Evolutionary conservation across 2,797 vertebrate species (phyloP).

Genomic region (Cuniculus paca): DNA sequence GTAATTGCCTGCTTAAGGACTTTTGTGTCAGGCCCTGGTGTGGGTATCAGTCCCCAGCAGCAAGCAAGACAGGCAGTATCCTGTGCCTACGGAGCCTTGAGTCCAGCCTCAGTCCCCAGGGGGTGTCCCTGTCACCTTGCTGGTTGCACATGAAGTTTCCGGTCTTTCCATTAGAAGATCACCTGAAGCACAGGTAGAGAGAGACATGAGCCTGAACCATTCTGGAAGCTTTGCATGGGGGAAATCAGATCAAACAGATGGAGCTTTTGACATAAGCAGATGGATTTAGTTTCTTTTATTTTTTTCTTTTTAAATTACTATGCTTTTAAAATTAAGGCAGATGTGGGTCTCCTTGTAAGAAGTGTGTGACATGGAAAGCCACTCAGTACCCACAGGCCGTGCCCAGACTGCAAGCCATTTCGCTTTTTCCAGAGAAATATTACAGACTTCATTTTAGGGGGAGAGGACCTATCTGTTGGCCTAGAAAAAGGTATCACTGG

Average conservation of each 20-base stretch:
- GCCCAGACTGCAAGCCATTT: not conserved
- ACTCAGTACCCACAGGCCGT: constrained; percentile 10
- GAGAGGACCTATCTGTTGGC: not conserved
- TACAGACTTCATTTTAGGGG: not conserved
- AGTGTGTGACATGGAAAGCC: constrained; percentile 14
- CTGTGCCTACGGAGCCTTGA: not conserved
- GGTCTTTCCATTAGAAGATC: not conserved
- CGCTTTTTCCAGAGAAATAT: not conserved
- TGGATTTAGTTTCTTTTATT: constrained; percentile 6
- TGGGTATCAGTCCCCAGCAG: not conserved
- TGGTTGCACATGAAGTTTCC: not conserved
- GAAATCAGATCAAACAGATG: constrained; percentile 44
- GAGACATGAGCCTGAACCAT: not conserved
- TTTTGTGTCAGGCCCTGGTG: not conserved
- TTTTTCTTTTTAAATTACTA: constrained; percentile 5
- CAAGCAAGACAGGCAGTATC: not conserved
- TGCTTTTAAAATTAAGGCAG: constrained; percentile 71
- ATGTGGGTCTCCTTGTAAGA: constrained; percentile 35
- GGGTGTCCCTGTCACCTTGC: not conserved
- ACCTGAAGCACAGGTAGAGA: not conserved
- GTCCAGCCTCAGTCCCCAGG: not conserved
- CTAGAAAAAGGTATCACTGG: not conserved
- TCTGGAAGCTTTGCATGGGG: constrained; percentile 48
- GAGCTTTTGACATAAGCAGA: constrained; percentile 55
- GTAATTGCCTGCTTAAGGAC: not conserved